A percentile compares a stretch with the other conserved stretches of the same genome.
These are phyloP conservation scores for Tamias sibiricus DNA, from an alignment of 2,113 vertebrate genomes.

Conservation along the genomic window DNA sequence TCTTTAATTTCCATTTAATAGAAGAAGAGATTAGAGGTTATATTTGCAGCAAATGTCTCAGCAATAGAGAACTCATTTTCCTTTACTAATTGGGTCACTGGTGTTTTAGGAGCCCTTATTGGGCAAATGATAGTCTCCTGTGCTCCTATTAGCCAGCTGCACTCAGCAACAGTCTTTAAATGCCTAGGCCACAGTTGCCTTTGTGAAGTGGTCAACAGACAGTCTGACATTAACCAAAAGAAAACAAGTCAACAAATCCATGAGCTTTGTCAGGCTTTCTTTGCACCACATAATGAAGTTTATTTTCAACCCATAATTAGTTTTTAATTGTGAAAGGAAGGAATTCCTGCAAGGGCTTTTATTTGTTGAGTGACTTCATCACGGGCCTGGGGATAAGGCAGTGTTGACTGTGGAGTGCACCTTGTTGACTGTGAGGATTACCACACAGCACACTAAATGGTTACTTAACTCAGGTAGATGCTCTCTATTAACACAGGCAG, in stretches of 20 bases:
- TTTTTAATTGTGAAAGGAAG: slow-evolving; percentile 84
- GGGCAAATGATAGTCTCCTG: slow-evolving; percentile 70
- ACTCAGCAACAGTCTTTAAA: slow-evolving; percentile 57
- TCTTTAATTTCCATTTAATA: slow-evolving; percentile 76
- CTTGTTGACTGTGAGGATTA: slow-evolving; percentile 60
- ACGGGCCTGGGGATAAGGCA: slow-evolving; percentile 30
- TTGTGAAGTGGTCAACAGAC: slow-evolving; percentile 65
- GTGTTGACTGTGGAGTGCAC: slow-evolving; percentile 46
- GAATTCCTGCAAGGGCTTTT: slow-evolving; percentile 72
- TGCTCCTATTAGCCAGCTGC: neutral
- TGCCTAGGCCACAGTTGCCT: slow-evolving; percentile 64
- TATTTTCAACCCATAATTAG: slow-evolving; percentile 83
- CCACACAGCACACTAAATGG: slow-evolving; percentile 60
- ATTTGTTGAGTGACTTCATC: slow-evolving; percentile 75
- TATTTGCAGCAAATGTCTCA: slow-evolving; percentile 80
- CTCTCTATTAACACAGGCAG: slow-evolving; percentile 54
- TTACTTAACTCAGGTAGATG: slow-evolving; percentile 72
- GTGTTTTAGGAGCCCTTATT: slow-evolving; percentile 78
- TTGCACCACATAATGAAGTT: slow-evolving; percentile 71
- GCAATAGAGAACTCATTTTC: slow-evolving; percentile 82
- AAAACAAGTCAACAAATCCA: slow-evolving; percentile 58
- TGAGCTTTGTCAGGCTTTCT: slow-evolving; percentile 40
- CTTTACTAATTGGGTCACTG: slow-evolving; percentile 81
- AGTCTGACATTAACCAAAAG: slow-evolving; percentile 49
- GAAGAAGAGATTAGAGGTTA: slow-evolving; percentile 84